A percentile compares a stretch with the other conserved stretches of the same genome.
phyloP scores from a whole-genome alignment of 2,113 vertebrate genomes.

The Anolis carolinensis region DNA sequence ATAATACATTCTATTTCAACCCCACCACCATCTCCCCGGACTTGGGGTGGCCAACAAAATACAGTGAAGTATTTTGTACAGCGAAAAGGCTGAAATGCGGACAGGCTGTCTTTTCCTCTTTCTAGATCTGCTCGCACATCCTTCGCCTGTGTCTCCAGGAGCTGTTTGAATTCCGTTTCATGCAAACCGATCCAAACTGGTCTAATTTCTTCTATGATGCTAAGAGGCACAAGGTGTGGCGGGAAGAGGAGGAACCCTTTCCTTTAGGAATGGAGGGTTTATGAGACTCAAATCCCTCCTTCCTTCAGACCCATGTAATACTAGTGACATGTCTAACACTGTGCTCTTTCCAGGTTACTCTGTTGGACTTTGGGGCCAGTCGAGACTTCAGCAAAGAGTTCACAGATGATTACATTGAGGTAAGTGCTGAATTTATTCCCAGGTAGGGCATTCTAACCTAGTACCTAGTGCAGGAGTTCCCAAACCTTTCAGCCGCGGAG shows the following conservation, averaged over 20 bases:
- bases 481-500: too few species aligned
- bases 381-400: conserved; percentile 82
- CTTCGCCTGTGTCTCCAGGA: conserved; percentile 87
- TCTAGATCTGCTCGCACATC: conserved; percentile 85
- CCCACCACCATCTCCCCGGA: too few species aligned
- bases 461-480: too few species aligned
- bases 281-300: neutral
- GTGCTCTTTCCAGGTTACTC: conserved; percentile 72
- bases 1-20: too few species aligned
- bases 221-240: conserved; percentile 79
- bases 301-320: neutral
- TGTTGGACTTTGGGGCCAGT: conserved; percentile 91
- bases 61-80: too few species aligned
- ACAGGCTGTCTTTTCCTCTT: neutral
- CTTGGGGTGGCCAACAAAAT: too few species aligned
- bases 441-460: too few species aligned
- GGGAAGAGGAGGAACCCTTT: neutral
- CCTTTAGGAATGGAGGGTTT: too few species aligned
- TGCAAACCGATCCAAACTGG: conserved; percentile 96
- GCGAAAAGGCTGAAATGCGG: neutral
- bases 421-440: conserved; percentile 26
- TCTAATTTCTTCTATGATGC: conserved; percentile 91
- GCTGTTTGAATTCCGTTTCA: conserved; percentile 92
- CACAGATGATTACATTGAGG: conserved; percentile 91
- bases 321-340: accelerated